These are phyloP conservation scores for Brachionus plicatilis DNA, from an alignment of 1,140 invertebrate genomes.

Conservation along the genomic window DNA sequence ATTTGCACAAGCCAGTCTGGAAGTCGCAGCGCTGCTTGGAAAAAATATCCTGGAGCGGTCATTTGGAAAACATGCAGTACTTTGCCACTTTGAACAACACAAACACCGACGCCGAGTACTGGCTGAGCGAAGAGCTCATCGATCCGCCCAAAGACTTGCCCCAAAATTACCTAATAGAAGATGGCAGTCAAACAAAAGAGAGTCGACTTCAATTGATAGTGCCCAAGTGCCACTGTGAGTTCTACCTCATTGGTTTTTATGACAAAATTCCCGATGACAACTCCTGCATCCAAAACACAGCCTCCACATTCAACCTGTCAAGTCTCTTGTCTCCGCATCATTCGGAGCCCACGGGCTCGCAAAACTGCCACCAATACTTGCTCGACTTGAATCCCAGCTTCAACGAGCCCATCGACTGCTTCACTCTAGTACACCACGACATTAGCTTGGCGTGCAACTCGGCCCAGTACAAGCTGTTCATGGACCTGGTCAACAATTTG, in stretches of 20 bases:
- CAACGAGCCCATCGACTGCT: slow-evolving; percentile 85
- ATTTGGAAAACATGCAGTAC: slow-evolving; percentile 86
- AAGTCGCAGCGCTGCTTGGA: slow-evolving; percentile 69
- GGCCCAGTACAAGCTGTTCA: slow-evolving; percentile 83
- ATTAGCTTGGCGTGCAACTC: slow-evolving; percentile 94
- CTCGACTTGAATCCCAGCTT: neutral
- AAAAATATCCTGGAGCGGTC: slow-evolving; percentile 89
- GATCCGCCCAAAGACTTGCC: neutral
- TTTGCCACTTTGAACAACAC: slow-evolving; percentile 40
- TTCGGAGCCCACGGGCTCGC: neutral
- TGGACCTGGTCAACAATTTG: slow-evolving; percentile 95
- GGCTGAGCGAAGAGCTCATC: slow-evolving; percentile 12
- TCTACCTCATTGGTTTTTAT: slow-evolving; percentile 26
- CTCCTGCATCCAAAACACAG: neutral
- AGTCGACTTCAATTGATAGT: slow-evolving; percentile 8
- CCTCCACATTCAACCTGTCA: neutral
- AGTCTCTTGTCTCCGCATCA: neutral
- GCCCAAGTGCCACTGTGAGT: slow-evolving; percentile 25
- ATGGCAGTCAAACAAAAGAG: neutral
- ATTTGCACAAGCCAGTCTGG: slow-evolving; percentile 85
- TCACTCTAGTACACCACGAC: slow-evolving; percentile 96
- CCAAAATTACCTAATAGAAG: neutral
- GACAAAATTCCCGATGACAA: slow-evolving; percentile 16
- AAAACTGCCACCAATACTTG: neutral
- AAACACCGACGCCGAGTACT: neutral